These are phyloP conservation scores for Esox lucius DNA, from an alignment of 2,797 vertebrate genomes.

Conservation along the genomic window DNA sequence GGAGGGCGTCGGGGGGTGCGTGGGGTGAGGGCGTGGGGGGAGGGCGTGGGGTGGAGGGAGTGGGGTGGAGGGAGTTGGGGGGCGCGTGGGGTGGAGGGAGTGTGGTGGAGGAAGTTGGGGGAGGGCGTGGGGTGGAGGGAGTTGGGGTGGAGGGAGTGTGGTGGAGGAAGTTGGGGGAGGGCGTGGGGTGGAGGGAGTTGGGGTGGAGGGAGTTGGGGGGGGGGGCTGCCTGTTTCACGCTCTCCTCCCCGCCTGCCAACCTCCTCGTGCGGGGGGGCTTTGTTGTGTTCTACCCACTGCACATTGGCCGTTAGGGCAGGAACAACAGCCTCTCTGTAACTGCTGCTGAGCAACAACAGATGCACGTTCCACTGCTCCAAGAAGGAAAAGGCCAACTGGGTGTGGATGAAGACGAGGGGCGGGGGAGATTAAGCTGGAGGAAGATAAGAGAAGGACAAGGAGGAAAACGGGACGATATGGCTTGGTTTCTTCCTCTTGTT, in stretches of 20 bases:
- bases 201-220: slow-evolving; percentile 22
- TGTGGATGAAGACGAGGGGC: neutral
- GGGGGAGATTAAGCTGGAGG: slow-evolving; percentile 27
- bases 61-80: too few relatives aligned
- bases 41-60: too few relatives aligned
- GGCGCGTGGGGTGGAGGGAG: too few relatives aligned
- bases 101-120: too few relatives aligned
- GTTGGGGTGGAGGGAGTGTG: too few relatives aligned
- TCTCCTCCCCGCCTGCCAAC: neutral
- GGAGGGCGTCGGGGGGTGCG: too few relatives aligned
- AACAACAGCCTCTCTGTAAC: neutral
- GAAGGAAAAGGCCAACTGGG: neutral
- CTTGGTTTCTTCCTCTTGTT: slow-evolving; percentile 43
- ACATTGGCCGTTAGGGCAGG: neutral
- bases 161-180: too few relatives aligned
- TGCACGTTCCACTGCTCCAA: neutral
- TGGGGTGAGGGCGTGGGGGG: too few relatives aligned
- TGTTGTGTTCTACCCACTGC: neutral
- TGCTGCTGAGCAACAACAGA: slow-evolving; percentile 39
- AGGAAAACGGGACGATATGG: slow-evolving; percentile 8
- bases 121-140: too few relatives aligned
- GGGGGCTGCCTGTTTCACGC: slow-evolving; percentile 30
- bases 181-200: neutral
- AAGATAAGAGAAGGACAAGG: slow-evolving; percentile 19
- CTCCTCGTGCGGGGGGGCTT: neutral